Conservation (phyloP, 92 coral and sea anemone genomes). For the Zoanthus sansibaricus region DNA sequence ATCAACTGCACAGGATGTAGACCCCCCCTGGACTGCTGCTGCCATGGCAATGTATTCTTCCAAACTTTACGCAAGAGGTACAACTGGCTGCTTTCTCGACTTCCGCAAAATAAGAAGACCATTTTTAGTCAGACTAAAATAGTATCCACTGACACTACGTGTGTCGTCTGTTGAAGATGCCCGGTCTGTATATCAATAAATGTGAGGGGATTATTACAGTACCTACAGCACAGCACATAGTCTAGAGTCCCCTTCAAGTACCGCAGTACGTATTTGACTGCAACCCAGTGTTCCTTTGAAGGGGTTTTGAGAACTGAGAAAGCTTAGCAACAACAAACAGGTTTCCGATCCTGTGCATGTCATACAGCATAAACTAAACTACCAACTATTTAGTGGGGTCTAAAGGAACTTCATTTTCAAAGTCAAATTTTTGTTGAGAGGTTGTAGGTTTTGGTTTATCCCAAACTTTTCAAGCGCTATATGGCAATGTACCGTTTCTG, state of each 20-base stretch:
- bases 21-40: slow-evolving; percentile 44
- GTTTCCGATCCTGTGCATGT: no score
- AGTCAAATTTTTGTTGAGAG: slow-evolving; percentile 48
- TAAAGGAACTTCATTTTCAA: background rate
- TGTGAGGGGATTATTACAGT: no score
- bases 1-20: no score
- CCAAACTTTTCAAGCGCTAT: slow-evolving; percentile 56
- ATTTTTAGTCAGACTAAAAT: slow-evolving; percentile 21
- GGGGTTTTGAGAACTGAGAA: slow-evolving; percentile 25
- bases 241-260: slow-evolving; percentile 39
- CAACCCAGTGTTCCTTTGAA: slow-evolving; percentile 32
- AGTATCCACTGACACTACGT: slow-evolving; percentile 36
- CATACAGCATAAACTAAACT: no score
- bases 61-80: slow-evolving; percentile 29
- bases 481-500: slow-evolving; percentile 37
- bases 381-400: slow-evolving; percentile 34
- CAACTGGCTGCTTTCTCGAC: slow-evolving; percentile 21
- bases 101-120: slow-evolving; percentile 39
- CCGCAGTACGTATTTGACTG: slow-evolving; percentile 28
- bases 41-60: slow-evolving; percentile 39
- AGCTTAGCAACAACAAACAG: slow-evolving; percentile 42
- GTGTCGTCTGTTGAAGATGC: slow-evolving; percentile 47
- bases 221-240: no score
- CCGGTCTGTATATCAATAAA: slow-evolving; percentile 42
- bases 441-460: slow-evolving; percentile 59